A percentile compares a stretch with the other conserved stretches of the same genome.
Evolutionary conservation across 2,113 vertebrate genomes (phyloP).

Genomic region (Microcebus jonahi): DNA sequence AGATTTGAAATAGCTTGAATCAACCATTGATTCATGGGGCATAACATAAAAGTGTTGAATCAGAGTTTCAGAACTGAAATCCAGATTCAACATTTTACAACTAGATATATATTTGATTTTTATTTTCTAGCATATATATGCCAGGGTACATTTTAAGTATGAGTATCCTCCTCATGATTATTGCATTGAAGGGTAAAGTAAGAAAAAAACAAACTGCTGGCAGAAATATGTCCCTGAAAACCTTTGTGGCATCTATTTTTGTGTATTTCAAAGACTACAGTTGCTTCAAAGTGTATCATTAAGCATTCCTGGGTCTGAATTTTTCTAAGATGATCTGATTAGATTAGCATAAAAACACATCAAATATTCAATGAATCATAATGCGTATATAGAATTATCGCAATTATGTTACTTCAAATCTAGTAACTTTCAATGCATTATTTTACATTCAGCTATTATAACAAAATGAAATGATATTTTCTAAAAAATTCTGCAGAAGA

Average conservation of each 20-base stretch:
- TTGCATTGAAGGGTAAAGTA: constrained; percentile 5
- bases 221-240: constrained; percentile 35
- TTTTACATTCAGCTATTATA: neutral
- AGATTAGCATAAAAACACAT: constrained; percentile 69
- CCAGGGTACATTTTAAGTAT: neutral
- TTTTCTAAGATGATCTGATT: constrained; percentile 65
- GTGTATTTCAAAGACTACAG: constrained; percentile 66
- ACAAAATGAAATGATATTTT: constrained; percentile 30
- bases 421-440: neutral
- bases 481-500: neutral
- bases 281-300: constrained; percentile 58
- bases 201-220: constrained; percentile 53
- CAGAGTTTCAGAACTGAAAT: constrained; percentile 30
- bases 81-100: neutral
- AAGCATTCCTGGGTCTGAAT: constrained; percentile 47
- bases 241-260: constrained; percentile 47
- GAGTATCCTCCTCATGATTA: neutral
- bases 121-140: neutral
- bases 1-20: constrained; percentile 31
- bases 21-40: neutral
- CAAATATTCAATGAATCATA: constrained; percentile 32
- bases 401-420: constrained; percentile 22
- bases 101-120: neutral
- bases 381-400: neutral
- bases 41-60: neutral